A percentile compares a stretch with the other conserved stretches of the same genome.
phyloP scores from a whole-genome alignment of 2,888 invertebrate species.

The Ctenicera cuprea region DNA sequence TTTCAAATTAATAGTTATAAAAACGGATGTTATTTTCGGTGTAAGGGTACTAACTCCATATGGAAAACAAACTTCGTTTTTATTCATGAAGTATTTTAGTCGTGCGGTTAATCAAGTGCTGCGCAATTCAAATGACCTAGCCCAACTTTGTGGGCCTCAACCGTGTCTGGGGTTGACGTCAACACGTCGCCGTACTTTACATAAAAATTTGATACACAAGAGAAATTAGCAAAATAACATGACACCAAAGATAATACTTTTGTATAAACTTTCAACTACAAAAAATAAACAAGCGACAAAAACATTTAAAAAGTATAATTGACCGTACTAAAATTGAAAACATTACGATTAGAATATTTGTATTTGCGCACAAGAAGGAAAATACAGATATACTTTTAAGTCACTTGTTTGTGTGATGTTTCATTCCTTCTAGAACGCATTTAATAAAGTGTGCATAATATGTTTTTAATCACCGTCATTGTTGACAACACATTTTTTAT shows the following conservation, averaged over 20 bases:
- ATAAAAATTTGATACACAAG: slow-evolving; percentile 50
- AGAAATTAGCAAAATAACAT: slow-evolving; percentile 1
- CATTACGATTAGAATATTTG: slow-evolving; percentile 19
- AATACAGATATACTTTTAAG: background rate
- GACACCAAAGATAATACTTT: slow-evolving; percentile 13
- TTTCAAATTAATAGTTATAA: background rate
- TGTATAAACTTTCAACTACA: slow-evolving; percentile 2
- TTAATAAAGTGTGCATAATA: background rate
- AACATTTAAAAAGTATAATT: slow-evolving; percentile 15
- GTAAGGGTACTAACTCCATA: background rate
- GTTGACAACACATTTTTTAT: background rate
- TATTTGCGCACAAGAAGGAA: background rate
- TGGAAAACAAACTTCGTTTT: slow-evolving; percentile 26
- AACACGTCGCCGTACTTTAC: slow-evolving; percentile 36
- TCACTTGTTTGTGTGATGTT: background rate
- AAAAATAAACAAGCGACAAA: slow-evolving; percentile 14
- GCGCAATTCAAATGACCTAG: slow-evolving; percentile 57
- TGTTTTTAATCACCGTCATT: background rate
- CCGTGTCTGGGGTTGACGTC: slow-evolving; percentile 49
- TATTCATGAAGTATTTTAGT: slow-evolving; percentile 6
- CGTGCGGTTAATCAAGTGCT: slow-evolving; percentile 24
- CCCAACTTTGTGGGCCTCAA: slow-evolving; percentile 59
- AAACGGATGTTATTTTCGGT: background rate
- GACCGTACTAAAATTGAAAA: background rate
- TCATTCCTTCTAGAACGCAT: background rate